Evolutionary conservation across 2,888 invertebrate species (phyloP).

Genomic region (Eupithecia inturbata): DNA sequence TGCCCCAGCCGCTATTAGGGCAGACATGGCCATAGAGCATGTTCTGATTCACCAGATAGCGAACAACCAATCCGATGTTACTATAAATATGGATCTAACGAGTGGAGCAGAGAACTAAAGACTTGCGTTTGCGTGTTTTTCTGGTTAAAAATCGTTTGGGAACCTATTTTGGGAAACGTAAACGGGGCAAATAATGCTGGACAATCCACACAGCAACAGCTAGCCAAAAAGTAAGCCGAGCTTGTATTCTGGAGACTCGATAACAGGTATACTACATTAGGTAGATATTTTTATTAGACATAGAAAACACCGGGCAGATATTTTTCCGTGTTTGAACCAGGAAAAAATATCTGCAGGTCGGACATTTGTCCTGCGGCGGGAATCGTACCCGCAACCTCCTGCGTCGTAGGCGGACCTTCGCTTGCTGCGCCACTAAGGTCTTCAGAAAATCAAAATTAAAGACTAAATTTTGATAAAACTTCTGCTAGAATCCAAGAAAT

Average conservation of each 20-base stretch:
- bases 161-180: not conserved
- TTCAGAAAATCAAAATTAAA: not conserved
- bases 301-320: no score
- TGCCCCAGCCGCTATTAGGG: conserved; percentile 55
- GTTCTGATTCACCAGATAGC: conserved; percentile 50
- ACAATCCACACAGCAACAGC: not conserved
- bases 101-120: not conserved
- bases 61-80: conserved; percentile 29
- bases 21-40: conserved; percentile 60
- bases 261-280: not conserved
- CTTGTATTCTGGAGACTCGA: not conserved
- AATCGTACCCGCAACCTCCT: not conserved
- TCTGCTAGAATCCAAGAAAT: not conserved
- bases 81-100: conserved; percentile 18
- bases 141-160: not conserved
- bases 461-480: not conserved
- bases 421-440: not conserved
- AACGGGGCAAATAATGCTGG: not conserved
- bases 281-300: not conserved
- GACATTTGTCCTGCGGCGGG: not conserved
- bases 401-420: not conserved
- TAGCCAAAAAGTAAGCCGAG: not conserved
- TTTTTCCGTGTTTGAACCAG: no score
- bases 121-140: not conserved
- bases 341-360: not conserved